Base-by-base conservation (phyloP, 2,888 invertebrate species). In the Zele albiditarsus region DNA sequence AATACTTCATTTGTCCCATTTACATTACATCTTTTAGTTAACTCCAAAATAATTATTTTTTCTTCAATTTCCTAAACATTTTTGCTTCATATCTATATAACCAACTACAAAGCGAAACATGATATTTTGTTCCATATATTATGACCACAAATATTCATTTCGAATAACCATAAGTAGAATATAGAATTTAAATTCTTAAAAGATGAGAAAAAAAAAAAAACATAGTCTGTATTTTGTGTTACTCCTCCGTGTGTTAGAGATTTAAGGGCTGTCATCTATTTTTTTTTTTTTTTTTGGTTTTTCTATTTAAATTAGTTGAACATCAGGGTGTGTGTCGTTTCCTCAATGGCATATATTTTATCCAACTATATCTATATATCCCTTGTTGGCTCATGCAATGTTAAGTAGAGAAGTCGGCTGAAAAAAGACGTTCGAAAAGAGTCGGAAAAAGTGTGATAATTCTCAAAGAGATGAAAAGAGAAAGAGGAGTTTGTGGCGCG, bases 231-330 rank as follows among this genome's bases (percentile, higher is more conserved):
- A 3, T n/a, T n/a, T n/a, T 46, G 46, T 46, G n/a, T 46, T 46
- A 46, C n/a, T 46, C 16, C 16, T 16, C 3, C 46, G 46, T 46
- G 16, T 46, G 46, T 46, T 16, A n/a, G 6, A 46, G n/a, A 46
- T 46, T 46, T n/a, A 46, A n/a, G 46, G 46, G 46, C 46, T 46
- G 46, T 46, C 46, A 46, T n/a, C 46, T n/a, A 46, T 46, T n/a
- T 46, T n/a, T 46, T 46, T 14, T 16, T 46, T n/a, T n/a, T n/a
- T 46, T 16, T 46, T 14, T 16, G 16, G 2, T n/a, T n/a, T 46
- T 16, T 6, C 16, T 16, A 46, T 46, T 46, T 16, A 46, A 46
- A 46, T 46, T 46, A 46, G 46, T 46, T 14, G 14, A 46, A 46
- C 3, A 46, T 46, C 46, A n/a, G 46, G 46, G n/a, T 46, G 46